Evolutionary conservation across 2,888 invertebrate species (phyloP).

Genomic region (Drosophila pullipes): DNA sequence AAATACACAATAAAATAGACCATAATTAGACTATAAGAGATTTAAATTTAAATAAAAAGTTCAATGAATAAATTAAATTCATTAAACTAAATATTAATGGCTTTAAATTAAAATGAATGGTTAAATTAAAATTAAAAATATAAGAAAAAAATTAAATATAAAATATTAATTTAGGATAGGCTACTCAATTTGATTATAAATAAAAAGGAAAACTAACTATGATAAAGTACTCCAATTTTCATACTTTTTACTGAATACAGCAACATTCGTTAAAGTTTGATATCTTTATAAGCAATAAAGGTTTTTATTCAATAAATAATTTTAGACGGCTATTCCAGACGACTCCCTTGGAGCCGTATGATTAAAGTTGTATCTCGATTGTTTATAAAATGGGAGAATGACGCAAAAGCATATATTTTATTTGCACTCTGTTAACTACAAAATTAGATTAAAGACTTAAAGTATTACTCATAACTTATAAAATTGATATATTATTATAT

Average conservation of each 20-base stretch:
- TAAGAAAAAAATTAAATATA: background rate
- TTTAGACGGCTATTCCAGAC: background rate
- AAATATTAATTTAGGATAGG: background rate
- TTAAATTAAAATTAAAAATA: background rate
- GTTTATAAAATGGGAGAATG: background rate
- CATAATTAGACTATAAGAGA: background rate
- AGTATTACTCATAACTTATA: background rate
- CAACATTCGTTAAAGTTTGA: background rate
- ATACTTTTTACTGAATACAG: background rate
- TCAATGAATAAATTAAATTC: background rate
- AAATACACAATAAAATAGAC: background rate
- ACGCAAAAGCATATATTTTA: background rate
- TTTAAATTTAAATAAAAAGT: background rate
- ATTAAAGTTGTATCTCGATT: background rate
- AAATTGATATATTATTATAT: background rate
- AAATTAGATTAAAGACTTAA: background rate
- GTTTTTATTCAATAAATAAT: no score
- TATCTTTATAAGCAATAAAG: background rate
- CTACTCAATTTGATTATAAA: background rate
- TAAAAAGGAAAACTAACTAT: no score
- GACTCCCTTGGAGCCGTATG: background rate
- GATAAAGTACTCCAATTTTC: no score
- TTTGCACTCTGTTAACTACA: background rate
- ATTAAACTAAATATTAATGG: background rate
- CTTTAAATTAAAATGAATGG: background rate